phyloP scores from a whole-genome alignment of 1,140 invertebrate genomes.

The Potamilus streckersoni region DNA sequence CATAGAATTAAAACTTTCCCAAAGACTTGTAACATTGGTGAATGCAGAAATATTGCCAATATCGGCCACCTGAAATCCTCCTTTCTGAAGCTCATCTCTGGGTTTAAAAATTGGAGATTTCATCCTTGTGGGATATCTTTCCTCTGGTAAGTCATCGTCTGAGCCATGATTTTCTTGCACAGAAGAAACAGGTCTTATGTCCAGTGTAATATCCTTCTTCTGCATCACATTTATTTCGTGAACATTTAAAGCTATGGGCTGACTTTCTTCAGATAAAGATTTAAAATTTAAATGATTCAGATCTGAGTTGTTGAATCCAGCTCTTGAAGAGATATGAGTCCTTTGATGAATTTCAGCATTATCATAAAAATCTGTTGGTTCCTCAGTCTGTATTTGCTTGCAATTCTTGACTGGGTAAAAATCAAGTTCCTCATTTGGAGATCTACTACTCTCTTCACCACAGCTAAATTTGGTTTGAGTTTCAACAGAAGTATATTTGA shows the following conservation, averaged over 20 bases:
- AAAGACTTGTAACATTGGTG: constrained; percentile 45
- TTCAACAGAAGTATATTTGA: too few relatives aligned
- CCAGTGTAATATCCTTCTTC: too few relatives aligned
- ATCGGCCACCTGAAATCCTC: background rate
- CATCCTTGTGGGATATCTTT: background rate
- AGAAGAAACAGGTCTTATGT: background rate
- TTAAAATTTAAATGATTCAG: too few relatives aligned
- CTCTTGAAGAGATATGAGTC: too few relatives aligned
- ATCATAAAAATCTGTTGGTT: too few relatives aligned
- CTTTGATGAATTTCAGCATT: too few relatives aligned
- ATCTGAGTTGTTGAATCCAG: too few relatives aligned
- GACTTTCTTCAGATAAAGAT: background rate
- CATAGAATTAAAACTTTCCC: constrained; percentile 42
- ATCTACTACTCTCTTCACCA: too few relatives aligned
- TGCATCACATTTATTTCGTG: background rate
- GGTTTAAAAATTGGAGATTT: constrained; percentile 1
- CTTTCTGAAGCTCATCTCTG: background rate
- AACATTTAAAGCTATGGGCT: background rate
- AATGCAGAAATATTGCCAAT: background rate
- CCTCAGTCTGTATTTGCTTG: too few relatives aligned
- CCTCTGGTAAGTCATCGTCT: background rate
- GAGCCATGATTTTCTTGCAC: background rate
- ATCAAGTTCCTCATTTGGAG: too few relatives aligned
- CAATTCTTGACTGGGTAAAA: too few relatives aligned
- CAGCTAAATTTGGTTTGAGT: too few relatives aligned